Conservation (phyloP, 2,797 vertebrate species). For the Delichon dasypus region DNA sequence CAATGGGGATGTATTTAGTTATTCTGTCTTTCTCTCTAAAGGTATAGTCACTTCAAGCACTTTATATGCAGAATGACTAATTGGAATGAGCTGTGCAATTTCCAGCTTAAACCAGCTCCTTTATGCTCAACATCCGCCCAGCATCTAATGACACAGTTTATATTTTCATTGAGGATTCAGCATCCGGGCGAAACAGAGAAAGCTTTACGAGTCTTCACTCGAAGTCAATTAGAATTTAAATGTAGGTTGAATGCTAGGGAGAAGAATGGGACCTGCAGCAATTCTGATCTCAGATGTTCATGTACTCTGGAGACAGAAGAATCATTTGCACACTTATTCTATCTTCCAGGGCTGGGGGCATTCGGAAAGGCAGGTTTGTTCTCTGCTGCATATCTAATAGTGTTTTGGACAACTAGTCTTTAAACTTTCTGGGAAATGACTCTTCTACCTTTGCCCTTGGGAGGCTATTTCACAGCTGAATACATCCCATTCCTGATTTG, state of each 20-base stretch:
- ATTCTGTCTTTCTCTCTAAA: neutral
- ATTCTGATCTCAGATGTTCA: constrained; percentile 57
- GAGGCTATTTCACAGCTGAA: constrained; percentile 62
- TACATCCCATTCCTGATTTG: constrained; percentile 26
- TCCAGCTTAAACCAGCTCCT: constrained; percentile 24
- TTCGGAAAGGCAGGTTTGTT: constrained; percentile 32
- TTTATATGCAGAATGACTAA: constrained; percentile 34
- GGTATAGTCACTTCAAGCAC: neutral
- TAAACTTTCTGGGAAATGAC: constrained; percentile 38
- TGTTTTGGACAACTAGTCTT: constrained; percentile 46
- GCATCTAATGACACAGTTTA: constrained; percentile 40
- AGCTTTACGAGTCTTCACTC: neutral
- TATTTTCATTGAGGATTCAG: constrained; percentile 51
- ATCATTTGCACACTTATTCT: constrained; percentile 41
- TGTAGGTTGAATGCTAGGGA: constrained; percentile 46
- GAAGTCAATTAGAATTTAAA: constrained; percentile 64
- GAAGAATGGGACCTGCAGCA: constrained; percentile 57
- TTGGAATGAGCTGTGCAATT: constrained; percentile 16
- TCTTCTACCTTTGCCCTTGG: constrained; percentile 51
- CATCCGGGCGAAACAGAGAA: neutral
- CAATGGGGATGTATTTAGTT: neutral
- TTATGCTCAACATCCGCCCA: constrained; percentile 9
- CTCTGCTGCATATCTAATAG: constrained; percentile 45
- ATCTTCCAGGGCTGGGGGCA: constrained; percentile 46
- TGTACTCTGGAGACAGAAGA: constrained; percentile 44